Evolutionary conservation across 2,888 invertebrate genomes (phyloP).

Genomic region (Neoitamus cyanurus): DNA sequence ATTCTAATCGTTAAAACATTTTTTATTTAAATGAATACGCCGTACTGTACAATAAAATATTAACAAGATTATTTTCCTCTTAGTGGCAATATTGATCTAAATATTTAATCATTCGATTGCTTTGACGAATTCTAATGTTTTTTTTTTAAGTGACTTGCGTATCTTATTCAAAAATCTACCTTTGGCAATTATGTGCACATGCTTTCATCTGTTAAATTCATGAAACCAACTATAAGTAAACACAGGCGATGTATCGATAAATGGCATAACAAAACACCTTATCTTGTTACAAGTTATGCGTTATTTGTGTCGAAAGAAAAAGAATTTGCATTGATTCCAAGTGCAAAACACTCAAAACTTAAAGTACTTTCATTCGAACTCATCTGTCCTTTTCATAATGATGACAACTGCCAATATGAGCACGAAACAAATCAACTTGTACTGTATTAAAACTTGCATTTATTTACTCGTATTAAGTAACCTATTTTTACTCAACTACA

Average conservation of each 20-base stretch:
- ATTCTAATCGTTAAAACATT: not conserved
- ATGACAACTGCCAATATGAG: not conserved
- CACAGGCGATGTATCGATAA: not conserved
- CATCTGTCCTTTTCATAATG: not conserved
- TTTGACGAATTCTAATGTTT: not conserved
- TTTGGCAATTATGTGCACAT: slow-evolving; percentile 4
- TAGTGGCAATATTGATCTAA: not conserved
- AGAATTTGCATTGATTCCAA: not conserved
- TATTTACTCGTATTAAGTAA: not conserved
- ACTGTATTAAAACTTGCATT: not conserved
- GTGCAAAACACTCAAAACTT: not conserved
- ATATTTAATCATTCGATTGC: not conserved
- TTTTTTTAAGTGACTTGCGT: slow-evolving; percentile 3
- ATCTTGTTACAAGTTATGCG: not conserved
- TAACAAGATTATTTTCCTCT: not conserved
- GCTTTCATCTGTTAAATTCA: not conserved
- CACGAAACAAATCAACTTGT: not conserved
- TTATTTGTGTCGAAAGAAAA: not conserved
- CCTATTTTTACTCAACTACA: not conserved
- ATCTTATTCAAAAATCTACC: slow-evolving; percentile 35
- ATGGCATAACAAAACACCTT: not conserved
- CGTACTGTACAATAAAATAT: not conserved
- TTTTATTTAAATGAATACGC: not conserved
- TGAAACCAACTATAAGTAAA: not conserved
- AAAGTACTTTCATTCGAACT: not conserved